These are phyloP conservation scores for Gymnopithys bicolor DNA, from an alignment of 2,797 vertebrate species.

Conservation along the genomic window DNA sequence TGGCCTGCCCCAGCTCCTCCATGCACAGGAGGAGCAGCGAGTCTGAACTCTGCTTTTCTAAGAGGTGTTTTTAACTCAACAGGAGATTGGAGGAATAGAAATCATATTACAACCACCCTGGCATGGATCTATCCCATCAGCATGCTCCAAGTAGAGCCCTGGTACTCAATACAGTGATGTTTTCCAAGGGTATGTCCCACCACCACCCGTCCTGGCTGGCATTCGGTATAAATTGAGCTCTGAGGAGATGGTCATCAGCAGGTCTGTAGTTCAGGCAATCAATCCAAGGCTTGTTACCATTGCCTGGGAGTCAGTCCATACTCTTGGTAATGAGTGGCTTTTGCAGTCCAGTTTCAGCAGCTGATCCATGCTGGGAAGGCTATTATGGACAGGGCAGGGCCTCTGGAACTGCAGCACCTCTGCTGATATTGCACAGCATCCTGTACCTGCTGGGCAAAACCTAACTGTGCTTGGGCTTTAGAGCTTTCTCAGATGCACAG, in stretches of 20 bases:
- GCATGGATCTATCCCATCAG: not conserved
- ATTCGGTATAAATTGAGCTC: not conserved
- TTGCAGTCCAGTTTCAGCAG: not conserved
- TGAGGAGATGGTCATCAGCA: not conserved
- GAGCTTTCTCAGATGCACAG: not conserved
- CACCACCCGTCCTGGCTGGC: fast-evolving
- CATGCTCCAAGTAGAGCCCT: not conserved
- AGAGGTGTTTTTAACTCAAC: not conserved
- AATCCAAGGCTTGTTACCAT: not conserved
- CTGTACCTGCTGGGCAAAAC: not conserved
- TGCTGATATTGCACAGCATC: not conserved
- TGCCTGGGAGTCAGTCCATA: not conserved
- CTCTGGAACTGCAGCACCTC: not conserved
- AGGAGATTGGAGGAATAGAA: not conserved
- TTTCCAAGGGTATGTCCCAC: not conserved
- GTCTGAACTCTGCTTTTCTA: not conserved
- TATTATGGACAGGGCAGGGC: not conserved
- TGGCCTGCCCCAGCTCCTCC: not conserved
- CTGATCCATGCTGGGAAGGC: not conserved
- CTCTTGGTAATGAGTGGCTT: not conserved
- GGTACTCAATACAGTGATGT: not conserved
- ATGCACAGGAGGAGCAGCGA: fast-evolving
- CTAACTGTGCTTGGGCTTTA: not conserved
- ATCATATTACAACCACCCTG: not conserved
- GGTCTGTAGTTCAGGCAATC: not conserved